Percentiles rank a stretch among this genome's conserved stretches.
Conservation (phyloP, 2,113 vertebrate genomes). For the Pedionomus torquatus region DNA sequence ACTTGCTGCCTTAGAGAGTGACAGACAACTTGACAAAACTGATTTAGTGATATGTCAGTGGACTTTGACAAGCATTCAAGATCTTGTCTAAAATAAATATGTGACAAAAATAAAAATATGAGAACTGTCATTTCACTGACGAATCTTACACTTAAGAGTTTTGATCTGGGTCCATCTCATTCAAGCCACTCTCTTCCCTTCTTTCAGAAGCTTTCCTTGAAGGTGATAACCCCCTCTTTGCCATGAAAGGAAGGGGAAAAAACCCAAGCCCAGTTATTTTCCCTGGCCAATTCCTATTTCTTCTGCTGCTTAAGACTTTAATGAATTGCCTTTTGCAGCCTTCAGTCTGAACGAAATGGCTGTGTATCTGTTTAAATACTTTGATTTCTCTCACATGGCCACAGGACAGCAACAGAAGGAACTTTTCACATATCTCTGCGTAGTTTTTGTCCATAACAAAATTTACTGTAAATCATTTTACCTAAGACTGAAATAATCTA, state of each 20-base stretch:
- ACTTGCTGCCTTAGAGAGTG: background rate
- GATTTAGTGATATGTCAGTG: background rate
- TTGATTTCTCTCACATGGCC: background rate
- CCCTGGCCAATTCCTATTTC: background rate
- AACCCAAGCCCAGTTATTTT: background rate
- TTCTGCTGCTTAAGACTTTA: background rate
- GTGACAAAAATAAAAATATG: background rate
- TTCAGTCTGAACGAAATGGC: background rate
- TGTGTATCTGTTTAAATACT: background rate
- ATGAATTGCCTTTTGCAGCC: background rate
- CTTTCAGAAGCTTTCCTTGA: background rate
- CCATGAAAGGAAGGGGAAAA: background rate
- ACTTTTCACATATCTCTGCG: background rate
- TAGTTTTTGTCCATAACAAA: background rate
- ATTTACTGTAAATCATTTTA: background rate
- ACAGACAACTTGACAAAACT: slow-evolving; percentile 17
- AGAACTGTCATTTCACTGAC: background rate
- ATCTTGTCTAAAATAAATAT: background rate
- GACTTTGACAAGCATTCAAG: background rate
- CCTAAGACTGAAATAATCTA: background rate
- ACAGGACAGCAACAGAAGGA: background rate
- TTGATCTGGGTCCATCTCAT: background rate
- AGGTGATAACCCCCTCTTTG: background rate
- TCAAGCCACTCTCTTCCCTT: background rate
- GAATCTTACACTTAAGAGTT: background rate